phyloP scores from a whole-genome alignment of 2,113 vertebrate genomes.

The Poecile atricapillus region DNA sequence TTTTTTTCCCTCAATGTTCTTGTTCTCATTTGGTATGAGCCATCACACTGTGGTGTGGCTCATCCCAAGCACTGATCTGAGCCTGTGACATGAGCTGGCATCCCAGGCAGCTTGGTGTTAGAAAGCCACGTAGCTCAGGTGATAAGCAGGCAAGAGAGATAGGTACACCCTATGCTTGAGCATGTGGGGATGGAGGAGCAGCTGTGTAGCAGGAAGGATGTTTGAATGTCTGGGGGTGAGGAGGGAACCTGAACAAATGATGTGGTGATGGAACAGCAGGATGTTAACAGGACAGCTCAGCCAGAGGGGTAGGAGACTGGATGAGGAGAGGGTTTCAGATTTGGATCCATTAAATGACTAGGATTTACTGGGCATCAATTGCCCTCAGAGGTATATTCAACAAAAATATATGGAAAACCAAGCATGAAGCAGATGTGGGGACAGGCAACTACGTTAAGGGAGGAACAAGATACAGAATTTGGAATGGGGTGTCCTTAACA shows the following conservation, averaged over 20 bases:
- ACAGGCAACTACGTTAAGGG: background rate
- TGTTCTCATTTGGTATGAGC: background rate
- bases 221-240: background rate
- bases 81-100: background rate
- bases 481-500: background rate
- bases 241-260: background rate
- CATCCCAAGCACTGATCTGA: background rate
- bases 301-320: background rate
- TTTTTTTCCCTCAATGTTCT: background rate
- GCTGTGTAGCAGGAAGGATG: background rate
- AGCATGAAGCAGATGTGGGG: background rate
- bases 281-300: background rate
- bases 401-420: background rate
- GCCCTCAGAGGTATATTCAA: background rate
- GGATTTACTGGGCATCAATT: background rate
- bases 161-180: background rate
- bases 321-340: background rate
- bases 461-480: background rate
- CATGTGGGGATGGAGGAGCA: background rate
- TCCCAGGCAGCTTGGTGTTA: background rate
- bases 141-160: background rate
- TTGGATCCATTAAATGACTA: background rate
- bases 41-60: background rate
- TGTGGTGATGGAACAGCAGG: background rate
- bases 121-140: background rate